phyloP scores from a whole-genome alignment of 2,113 vertebrate genomes.

The Chionodraco myersi region DNA sequence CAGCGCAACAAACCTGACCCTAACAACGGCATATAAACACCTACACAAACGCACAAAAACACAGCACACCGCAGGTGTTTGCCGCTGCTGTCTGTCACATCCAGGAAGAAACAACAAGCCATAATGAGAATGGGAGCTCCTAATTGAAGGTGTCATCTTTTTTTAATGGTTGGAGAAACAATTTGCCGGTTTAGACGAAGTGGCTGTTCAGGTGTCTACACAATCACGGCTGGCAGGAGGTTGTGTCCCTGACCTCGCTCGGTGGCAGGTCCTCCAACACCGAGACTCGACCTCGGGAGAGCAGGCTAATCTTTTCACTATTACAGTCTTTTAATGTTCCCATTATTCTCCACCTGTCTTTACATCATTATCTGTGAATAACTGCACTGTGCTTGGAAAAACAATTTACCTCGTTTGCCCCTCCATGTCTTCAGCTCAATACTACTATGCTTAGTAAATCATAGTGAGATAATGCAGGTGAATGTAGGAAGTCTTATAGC shows the following conservation, averaged over 20 bases:
- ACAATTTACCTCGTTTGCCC: conserved; percentile 2
- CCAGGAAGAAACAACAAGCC: conserved; percentile 48
- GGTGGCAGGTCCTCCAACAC: neutral
- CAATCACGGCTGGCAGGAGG: conserved; percentile 9
- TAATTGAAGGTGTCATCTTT: conserved; percentile 69
- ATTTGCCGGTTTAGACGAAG: conserved; percentile 55
- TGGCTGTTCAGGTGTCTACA: conserved; percentile 39
- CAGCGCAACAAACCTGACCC: conserved; percentile 45
- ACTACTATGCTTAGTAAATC: neutral
- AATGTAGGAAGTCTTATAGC: neutral
- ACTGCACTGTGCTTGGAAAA: conserved; percentile 5
- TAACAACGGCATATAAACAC: neutral
- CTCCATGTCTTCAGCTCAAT: neutral
- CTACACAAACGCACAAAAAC: neutral
- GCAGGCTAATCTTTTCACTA: neutral
- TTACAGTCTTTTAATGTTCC: conserved; percentile 11
- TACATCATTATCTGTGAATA: conserved; percentile 8
- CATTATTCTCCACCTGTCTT: conserved; percentile 21
- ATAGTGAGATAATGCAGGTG: neutral
- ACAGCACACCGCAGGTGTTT: conserved; percentile 44
- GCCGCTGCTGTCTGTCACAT: conserved; percentile 53
- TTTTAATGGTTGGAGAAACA: conserved; percentile 69
- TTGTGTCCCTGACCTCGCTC: conserved; percentile 15
- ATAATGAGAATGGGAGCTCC: conserved; percentile 68
- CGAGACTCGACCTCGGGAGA: conserved; percentile 6